Base-by-base conservation (phyloP, 2,888 invertebrate species). In the Hipparchia sbordonii region DNA sequence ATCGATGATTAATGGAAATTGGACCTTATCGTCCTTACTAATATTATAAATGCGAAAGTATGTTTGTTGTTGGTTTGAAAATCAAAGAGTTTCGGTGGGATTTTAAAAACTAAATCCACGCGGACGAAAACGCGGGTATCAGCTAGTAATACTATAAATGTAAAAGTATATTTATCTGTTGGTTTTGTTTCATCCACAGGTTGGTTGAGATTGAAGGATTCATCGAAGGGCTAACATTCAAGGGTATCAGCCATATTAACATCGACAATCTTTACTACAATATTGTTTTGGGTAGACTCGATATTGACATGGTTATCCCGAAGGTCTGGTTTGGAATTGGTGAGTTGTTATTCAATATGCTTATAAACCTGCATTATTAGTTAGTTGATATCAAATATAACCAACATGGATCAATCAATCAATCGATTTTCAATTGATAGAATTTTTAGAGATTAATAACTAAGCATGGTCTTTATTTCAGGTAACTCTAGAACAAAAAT, bases 181-280 rank as follows among this genome's bases (percentile, higher is more conserved):
- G 1, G 7, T 57, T 8, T 9, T 13, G 1, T 23, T 13, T 48
- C 6, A 45, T 61, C 48, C n/a, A 46, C 8, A 65, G 65, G 7
- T 6, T 51, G 12, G 6, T 52, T 12, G 7, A 65, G 33, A 39
- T 65, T 6, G 33, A 2, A 12, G 65, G 65, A 12, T n/a, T 51
- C 2, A 51, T 65, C 0, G 23, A 52, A 12, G 12, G 7, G 6
- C 33, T 65, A 23, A 51, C 6, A 23, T 65, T 65, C 33, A 52
- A 51, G 10, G 65, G 65, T 33, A 23, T 51, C 7, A 65, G 65
- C 33, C 2, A 33, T 10, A 12, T 65, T 12, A n/a, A 52, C 7
- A 52, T 65, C 5, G 65, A 65, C 12, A 65, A 65, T 23, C 33
- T 65, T 39, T 65, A 65, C 52, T 65, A 65, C 52, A 65, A 65